phyloP scores from a whole-genome alignment of 2,888 invertebrate genomes.

The Leptothorax acervorum region DNA sequence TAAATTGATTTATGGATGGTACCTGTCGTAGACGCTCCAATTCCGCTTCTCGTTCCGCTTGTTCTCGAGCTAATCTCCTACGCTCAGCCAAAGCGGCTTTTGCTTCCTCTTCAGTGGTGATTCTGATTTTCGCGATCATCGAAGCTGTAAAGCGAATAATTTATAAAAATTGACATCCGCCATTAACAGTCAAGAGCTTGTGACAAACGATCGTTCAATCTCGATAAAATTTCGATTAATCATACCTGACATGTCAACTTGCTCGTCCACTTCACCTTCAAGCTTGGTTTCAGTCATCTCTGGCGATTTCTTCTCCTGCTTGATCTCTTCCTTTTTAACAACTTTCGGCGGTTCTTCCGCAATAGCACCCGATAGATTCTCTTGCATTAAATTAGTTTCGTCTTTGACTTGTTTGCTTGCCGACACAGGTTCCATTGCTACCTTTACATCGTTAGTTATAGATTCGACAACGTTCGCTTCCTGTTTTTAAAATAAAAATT shows the following conservation, averaged over 20 bases:
- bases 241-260: slow-evolving; percentile 88
- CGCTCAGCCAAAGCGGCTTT: slow-evolving; percentile 97
- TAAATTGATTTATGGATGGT: slow-evolving; percentile 49
- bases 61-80: slow-evolving; percentile 94
- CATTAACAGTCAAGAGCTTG: background rate
- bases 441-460: slow-evolving; percentile 58
- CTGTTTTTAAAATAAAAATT: slow-evolving; percentile 47
- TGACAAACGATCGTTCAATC: background rate
- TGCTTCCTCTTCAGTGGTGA: slow-evolving; percentile 96
- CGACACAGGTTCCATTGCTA: slow-evolving; percentile 63
- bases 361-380: slow-evolving; percentile 65
- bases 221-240: slow-evolving; percentile 36
- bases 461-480: slow-evolving; percentile 62
- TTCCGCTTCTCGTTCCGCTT: slow-evolving; percentile 96
- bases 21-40: slow-evolving; percentile 90
- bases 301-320: slow-evolving; percentile 78
- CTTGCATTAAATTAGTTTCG: slow-evolving; percentile 74
- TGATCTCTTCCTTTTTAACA: slow-evolving; percentile 81
- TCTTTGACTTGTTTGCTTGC: slow-evolving; percentile 73
- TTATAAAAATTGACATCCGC: slow-evolving; percentile 21
- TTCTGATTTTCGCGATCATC: slow-evolving; percentile 89
- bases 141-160: slow-evolving; percentile 86
- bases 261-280: slow-evolving; percentile 84
- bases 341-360: slow-evolving; percentile 75
- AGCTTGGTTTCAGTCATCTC: slow-evolving; percentile 78